Conservation (phyloP, 2,113 vertebrate species). For the Tretioscincus oriximinensis region DNA sequence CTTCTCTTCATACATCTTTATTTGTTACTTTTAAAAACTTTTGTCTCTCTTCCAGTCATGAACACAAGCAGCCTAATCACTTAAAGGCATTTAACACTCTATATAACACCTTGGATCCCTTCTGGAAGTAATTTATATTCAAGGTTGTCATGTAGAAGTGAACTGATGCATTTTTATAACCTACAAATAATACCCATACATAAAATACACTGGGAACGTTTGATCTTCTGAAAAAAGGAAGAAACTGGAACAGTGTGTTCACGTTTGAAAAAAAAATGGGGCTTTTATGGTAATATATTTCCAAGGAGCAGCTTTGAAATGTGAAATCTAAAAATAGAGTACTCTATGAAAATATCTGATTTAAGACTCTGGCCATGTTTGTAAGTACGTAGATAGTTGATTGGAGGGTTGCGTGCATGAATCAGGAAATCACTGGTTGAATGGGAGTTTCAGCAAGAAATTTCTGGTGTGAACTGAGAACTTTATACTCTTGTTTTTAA, state of each 20-base stretch:
- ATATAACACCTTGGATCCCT: neutral
- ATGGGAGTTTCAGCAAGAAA: neutral
- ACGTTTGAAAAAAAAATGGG: neutral
- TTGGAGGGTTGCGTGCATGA: neutral
- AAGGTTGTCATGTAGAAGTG: neutral
- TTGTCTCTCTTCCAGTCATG: neutral
- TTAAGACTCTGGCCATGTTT: neutral
- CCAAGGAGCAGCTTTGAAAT: neutral
- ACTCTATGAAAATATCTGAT: neutral
- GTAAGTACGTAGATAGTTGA: neutral
- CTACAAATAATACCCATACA: neutral
- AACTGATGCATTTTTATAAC: neutral
- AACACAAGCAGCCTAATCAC: neutral
- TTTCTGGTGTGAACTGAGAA: neutral
- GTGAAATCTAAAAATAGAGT: constrained; percentile 29
- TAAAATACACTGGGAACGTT: neutral
- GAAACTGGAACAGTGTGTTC: constrained; percentile 3
- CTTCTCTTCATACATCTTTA: neutral
- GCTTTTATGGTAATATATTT: constrained; percentile 2
- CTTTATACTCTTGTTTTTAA: neutral
- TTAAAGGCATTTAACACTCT: neutral
- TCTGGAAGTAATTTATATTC: neutral
- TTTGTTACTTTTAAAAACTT: neutral
- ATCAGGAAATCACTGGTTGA: neutral
- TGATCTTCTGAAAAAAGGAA: neutral